Evolutionary conservation across 2,888 invertebrate species (phyloP), one percentile per base, ranked within the genome.

Genomic region (Drosophila pseudotalamancana): DNA sequence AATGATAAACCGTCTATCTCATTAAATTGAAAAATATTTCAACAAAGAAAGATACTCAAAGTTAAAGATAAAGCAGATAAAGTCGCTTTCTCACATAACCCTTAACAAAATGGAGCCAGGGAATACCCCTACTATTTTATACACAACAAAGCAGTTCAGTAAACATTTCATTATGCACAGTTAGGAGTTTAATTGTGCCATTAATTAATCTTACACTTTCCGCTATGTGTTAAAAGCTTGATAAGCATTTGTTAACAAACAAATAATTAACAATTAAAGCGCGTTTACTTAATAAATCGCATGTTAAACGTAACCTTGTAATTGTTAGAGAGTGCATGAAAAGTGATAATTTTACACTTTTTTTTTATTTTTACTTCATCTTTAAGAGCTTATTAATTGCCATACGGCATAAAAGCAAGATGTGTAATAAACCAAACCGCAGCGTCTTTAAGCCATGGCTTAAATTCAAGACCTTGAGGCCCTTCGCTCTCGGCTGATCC

Each of bases 221-320:
- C 29, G 34, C 8, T 25, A 29, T 12, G n/a, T 6, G n/a, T 6
- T 21, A 27, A 35, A 43, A 6, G 16, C 40, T 12, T 16, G 5
- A 32, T 40, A n/a, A 60, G 18, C 32, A 46, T 40, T 57, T 48
- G 35, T 42, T 55, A 53, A 53, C 39, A 14, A 43, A 6, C 4
- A 32, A 14, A 29, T 53, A 27, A 43, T 62, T 37, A 37, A 62
- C 50, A 35, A 29, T 37, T 31, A 37, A 14, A 31, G n/a, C 25
- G 16, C 6, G 12, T 18, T 21, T 37, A 23, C 21, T 27, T n/a
- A 6, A 6, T 32, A 9, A 16, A 11, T 8, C 45, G 25, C 21
- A 49, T 31, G 16, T 42, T 34, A 25, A 29, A 37, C 9, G 25
- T 46, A 68, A 72, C 77, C 84, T 83, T 72, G 84, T 72, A 49